Evolutionary conservation across 2,113 vertebrate species (phyloP).

Genomic region (Argyrosomus japonicus): DNA sequence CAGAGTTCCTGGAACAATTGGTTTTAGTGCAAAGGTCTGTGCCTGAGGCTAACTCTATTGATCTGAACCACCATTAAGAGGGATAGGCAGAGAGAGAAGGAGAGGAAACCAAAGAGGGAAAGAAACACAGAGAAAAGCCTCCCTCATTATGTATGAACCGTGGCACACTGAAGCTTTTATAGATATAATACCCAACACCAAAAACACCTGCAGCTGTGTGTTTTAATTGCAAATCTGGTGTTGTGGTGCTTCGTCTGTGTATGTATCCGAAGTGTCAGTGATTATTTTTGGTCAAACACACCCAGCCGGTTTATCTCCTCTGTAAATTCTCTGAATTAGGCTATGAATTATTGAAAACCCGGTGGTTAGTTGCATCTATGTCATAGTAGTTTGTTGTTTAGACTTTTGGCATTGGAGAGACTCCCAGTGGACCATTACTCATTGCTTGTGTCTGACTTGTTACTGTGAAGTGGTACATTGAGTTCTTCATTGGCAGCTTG

Average conservation of each 20-base stretch:
- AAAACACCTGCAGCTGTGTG: slow-evolving; percentile 11
- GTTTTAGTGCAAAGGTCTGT: slow-evolving; percentile 75
- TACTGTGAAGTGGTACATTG: slow-evolving; percentile 23
- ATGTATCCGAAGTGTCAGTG: slow-evolving; percentile 39
- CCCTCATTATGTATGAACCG: slow-evolving; percentile 48
- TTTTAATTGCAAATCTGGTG: slow-evolving; percentile 7
- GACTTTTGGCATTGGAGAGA: slow-evolving; percentile 42
- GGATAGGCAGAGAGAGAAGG: slow-evolving; percentile 43
- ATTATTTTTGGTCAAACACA: slow-evolving; percentile 53
- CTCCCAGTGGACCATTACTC: slow-evolving; percentile 46
- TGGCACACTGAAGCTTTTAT: slow-evolving; percentile 22
- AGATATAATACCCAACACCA: slow-evolving; percentile 20
- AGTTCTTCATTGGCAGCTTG: slow-evolving; percentile 43
- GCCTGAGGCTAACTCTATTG: slow-evolving; percentile 75
- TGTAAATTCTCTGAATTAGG: slow-evolving; percentile 32
- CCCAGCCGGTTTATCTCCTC: slow-evolving; percentile 29
- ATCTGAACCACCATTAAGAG: slow-evolving; percentile 72
- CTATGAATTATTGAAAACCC: slow-evolving; percentile 57
- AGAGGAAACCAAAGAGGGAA: slow-evolving; percentile 3
- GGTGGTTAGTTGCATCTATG: slow-evolving; percentile 24
- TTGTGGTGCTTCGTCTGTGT: slow-evolving; percentile 31
- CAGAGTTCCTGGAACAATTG: slow-evolving; percentile 76
- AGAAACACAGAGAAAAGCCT: slow-evolving; percentile 28
- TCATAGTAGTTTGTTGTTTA: slow-evolving; percentile 39
- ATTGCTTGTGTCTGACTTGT: slow-evolving; percentile 41